phyloP scores from a whole-genome alignment of 2,113 vertebrate species.

The Delphinapterus leucas region DNA sequence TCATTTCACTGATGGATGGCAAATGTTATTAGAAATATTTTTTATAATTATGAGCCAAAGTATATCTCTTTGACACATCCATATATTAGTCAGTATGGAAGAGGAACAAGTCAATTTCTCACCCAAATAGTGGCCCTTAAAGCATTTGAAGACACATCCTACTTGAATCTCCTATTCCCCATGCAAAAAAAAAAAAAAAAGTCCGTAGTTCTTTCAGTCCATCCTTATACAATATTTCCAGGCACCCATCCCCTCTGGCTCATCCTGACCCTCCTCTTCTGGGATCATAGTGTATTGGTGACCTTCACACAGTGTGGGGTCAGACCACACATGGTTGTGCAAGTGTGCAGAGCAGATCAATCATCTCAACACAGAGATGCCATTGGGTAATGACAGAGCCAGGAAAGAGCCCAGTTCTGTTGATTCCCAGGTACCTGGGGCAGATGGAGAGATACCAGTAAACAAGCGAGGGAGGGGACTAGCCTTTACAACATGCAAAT shows the following conservation, averaged over 20 bases:
- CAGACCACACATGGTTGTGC: neutral
- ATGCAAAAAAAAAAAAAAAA: neutral
- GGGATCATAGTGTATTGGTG: neutral
- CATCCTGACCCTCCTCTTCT: neutral
- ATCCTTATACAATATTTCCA: neutral
- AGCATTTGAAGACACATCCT: neutral
- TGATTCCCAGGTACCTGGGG: neutral
- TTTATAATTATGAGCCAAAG: neutral
- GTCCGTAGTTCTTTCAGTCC: neutral
- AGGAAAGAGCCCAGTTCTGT: neutral
- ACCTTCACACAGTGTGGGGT: neutral
- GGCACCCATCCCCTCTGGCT: neutral
- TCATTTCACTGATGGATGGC: neutral
- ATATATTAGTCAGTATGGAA: neutral
- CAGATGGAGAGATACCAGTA: neutral
- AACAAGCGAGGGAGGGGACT: neutral
- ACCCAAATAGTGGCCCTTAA: neutral
- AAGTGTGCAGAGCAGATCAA: neutral
- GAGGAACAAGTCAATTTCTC: neutral
- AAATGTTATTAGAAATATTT: neutral
- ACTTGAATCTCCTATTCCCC: neutral
- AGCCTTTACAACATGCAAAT: neutral
- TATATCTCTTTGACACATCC: neutral
- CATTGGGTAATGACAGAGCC: neutral
- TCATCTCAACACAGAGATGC: neutral